phyloP scores from a whole-genome alignment of 2,113 vertebrate species.

The Thermophis baileyi region DNA sequence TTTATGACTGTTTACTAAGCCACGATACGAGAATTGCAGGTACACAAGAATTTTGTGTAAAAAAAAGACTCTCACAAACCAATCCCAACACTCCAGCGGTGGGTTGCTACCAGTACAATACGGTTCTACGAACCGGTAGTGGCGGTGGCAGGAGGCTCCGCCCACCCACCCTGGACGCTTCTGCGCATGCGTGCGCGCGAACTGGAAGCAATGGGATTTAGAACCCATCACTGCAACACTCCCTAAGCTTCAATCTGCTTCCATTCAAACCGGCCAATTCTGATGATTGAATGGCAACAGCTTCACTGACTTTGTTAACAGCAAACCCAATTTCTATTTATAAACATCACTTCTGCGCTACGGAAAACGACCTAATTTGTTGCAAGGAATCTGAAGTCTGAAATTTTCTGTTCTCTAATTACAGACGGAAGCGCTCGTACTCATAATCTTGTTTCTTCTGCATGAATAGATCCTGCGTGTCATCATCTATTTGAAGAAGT shows the following conservation, averaged over 20 bases:
- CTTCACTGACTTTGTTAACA: neutral
- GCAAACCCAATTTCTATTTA: neutral
- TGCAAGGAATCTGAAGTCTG: neutral
- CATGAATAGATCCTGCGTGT: constrained; percentile 83
- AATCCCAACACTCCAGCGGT: neutral
- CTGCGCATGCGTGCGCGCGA: no score
- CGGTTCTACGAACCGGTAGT: no score
- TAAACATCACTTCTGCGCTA: neutral
- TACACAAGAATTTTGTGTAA: neutral
- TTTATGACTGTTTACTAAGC: neutral
- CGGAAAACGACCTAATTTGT: neutral
- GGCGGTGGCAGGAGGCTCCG: no score
- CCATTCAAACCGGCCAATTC: neutral
- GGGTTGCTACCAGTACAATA: no score
- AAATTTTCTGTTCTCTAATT: neutral
- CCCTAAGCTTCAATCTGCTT: neutral
- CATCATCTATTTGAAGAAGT: constrained; percentile 73
- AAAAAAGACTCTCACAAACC: neutral
- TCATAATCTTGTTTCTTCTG: constrained; percentile 82
- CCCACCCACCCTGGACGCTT: no score
- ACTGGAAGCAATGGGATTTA: no score
- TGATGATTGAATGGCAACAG: neutral
- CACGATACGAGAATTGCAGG: neutral
- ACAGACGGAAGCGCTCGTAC: constrained; percentile 68
- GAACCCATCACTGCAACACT: no score